phyloP scores from a whole-genome alignment of 2,113 vertebrate species.

The Opisthocomus hoazin region DNA sequence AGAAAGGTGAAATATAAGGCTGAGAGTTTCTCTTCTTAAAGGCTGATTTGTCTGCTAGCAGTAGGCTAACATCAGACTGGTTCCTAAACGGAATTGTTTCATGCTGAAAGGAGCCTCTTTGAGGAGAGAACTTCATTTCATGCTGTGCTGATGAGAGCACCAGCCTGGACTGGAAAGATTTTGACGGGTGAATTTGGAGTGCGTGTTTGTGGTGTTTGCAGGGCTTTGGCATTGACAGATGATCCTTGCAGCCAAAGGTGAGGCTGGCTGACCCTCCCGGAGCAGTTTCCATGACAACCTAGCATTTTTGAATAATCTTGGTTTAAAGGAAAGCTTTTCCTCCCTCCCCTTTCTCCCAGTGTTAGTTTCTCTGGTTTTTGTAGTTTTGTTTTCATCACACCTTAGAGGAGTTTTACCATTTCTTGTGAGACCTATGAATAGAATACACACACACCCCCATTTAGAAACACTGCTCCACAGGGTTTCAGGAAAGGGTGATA shows the following conservation, averaged over 20 bases:
- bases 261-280: constrained; percentile 69
- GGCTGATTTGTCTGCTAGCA: background rate
- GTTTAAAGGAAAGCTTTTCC: constrained; percentile 66
- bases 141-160: background rate
- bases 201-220: constrained; percentile 59
- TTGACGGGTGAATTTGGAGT: constrained; percentile 43
- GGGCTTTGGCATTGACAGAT: constrained; percentile 67
- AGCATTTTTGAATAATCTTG: constrained; percentile 63
- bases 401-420: background rate
- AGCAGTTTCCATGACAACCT: constrained; percentile 72
- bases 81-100: background rate
- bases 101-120: background rate
- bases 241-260: constrained; percentile 69
- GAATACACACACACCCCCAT: background rate
- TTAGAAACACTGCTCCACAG: background rate
- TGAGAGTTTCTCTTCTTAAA: background rate
- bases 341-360: background rate
- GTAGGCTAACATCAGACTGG: background rate
- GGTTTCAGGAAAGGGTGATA: background rate
- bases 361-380: background rate
- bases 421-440: background rate
- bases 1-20: background rate
- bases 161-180: constrained; percentile 1
- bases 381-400: background rate
- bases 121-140: constrained; percentile 17